Evolutionary conservation across 2,113 vertebrate genomes (phyloP).

Genomic region (Isichthys henryi): DNA sequence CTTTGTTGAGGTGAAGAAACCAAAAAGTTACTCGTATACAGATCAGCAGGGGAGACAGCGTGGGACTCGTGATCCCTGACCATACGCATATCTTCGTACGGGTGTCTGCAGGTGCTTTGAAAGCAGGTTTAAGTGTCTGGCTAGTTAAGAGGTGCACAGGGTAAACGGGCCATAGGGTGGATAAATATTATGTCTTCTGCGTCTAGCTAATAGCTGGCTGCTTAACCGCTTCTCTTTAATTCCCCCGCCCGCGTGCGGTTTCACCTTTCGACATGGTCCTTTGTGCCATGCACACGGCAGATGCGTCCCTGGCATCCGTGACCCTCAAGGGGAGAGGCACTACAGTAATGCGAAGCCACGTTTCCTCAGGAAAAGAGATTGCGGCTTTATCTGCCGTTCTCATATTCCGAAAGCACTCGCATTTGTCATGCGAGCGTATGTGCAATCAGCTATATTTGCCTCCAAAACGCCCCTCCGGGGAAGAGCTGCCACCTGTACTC

Average conservation of each 20-base stretch:
- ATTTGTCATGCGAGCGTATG: conserved; percentile 40
- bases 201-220: neutral
- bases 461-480: neutral
- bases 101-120: neutral
- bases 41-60: neutral
- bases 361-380: neutral
- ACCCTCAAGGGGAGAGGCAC: neutral
- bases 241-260: neutral
- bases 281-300: neutral
- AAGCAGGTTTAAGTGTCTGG: neutral
- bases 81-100: neutral
- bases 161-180: neutral
- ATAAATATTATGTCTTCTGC: neutral
- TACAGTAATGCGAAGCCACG: neutral
- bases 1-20: neutral
- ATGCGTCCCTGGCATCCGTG: neutral
- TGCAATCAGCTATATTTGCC: conserved; percentile 15
- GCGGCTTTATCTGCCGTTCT: conserved; percentile 44
- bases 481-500: conserved; percentile 38
- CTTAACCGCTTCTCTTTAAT: neutral
- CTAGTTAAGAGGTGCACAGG: neutral
- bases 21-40: neutral
- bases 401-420: conserved; percentile 32
- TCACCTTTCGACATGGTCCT: neutral
- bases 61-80: neutral